Evolutionary conservation across 2,797 vertebrate species (phyloP), one percentile per base, ranked within the genome.

Genomic region (Leptoclinus maculatus): DNA sequence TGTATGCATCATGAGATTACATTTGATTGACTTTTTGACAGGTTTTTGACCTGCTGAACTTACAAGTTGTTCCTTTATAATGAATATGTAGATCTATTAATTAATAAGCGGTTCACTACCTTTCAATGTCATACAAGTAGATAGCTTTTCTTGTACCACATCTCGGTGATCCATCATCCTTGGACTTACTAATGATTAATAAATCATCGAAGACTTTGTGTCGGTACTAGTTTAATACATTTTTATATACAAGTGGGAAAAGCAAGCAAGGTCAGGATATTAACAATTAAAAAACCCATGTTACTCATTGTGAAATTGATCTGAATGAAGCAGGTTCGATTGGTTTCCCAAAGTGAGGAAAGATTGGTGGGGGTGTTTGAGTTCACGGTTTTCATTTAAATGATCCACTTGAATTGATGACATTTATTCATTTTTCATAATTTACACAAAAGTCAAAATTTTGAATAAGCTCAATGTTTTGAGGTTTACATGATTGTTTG

Each of bases 11-110:
- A 54, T 80, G 23, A 45, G 27, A 76, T 51, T 66, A 79, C 56
- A 79, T 71, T 71, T 45, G n/a, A 71, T 51, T 62, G 34, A 32
- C 19, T 72, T 71, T 78, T 64, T 57, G 16, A 62, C n/a, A 59
- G 41, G 7, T 66, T 74, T 25, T 64, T 71, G 27, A 53, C 57
- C 70, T 66, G 53, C 74, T 82, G 66, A 71, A 70, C 39, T 49
- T 51, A 16, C 19, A 1, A 32, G 27, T 56, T 68, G n/a, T 47
- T 56, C 12, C 5, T 7, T 68, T 66, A 76, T 82, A 36, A 77
- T 66, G 71, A 73, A 83, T 66, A 2, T 11, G 2, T n/a, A 39
- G 1, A 57, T 72, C 9, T 23, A 19, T 11, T 36, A 51, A 19
- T 11, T 36, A 51, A n/a, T 3, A 45, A 51, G 54, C 43, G 63